Evolutionary conservation across 2,888 invertebrate genomes (phyloP).

Genomic region (Cryptocheilus praepositus): DNA sequence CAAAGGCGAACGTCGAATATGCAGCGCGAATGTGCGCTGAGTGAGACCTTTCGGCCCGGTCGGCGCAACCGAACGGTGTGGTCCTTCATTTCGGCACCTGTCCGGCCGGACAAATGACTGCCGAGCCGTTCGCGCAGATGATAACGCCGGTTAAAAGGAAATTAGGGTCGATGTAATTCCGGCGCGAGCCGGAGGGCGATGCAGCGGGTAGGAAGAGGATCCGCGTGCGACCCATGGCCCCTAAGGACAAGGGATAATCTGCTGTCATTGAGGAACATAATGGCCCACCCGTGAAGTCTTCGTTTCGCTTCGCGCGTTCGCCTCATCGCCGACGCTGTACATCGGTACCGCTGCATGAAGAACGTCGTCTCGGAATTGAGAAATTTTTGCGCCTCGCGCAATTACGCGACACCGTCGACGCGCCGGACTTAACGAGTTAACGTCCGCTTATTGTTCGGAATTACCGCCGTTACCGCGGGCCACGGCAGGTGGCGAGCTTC

Average conservation of each 20-base stretch:
- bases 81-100: slow-evolving; percentile 38
- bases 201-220: slow-evolving; percentile 13
- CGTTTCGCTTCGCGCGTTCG: slow-evolving; percentile 26
- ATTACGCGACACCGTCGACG: slow-evolving; percentile 34
- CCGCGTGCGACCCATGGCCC: slow-evolving; percentile 24
- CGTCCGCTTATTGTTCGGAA: slow-evolving; percentile 31
- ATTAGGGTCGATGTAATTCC: slow-evolving; percentile 55
- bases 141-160: slow-evolving; percentile 57
- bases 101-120: slow-evolving; percentile 49
- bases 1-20: too few relatives aligned
- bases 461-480: slow-evolving; percentile 22
- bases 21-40: not conserved
- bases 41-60: slow-evolving; percentile 47
- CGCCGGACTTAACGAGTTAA: slow-evolving; percentile 21
- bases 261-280: slow-evolving; percentile 57
- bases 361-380: slow-evolving; percentile 50
- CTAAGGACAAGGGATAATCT: slow-evolving; percentile 55
- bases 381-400: slow-evolving; percentile 58
- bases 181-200: slow-evolving; percentile 12
- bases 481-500: slow-evolving; percentile 24
- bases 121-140: slow-evolving; percentile 31
- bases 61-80: too few relatives aligned
- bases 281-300: slow-evolving; percentile 59
- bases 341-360: not conserved
- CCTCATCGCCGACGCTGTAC: slow-evolving; percentile 1